phyloP scores from a whole-genome alignment of 2,888 invertebrate genomes.

The Lampropteryx suffumata region DNA sequence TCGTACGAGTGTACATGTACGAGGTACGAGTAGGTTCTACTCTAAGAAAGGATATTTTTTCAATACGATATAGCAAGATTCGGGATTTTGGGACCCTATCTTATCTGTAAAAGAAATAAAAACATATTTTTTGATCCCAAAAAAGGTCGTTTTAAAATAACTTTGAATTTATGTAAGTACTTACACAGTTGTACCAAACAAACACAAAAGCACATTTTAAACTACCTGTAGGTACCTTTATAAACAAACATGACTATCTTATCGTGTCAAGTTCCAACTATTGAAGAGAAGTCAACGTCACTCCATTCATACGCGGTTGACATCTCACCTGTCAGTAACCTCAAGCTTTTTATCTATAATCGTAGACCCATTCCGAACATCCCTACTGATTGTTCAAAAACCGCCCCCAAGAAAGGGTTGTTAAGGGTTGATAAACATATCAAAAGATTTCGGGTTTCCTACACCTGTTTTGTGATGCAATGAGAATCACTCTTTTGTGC shows the following conservation, averaged over 20 bases:
- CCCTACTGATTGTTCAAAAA: conserved; percentile 62
- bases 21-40: too few species aligned
- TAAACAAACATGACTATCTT: conserved; percentile 49
- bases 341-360: conserved; percentile 67
- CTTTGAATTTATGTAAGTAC: conserved; percentile 20
- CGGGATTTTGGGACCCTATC: too few species aligned
- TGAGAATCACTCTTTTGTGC: conserved; percentile 65
- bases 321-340: conserved; percentile 81
- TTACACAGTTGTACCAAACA: conserved; percentile 35
- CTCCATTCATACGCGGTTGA: conserved; percentile 50
- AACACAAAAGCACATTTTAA: conserved; percentile 44
- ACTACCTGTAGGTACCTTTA: conserved; percentile 46
- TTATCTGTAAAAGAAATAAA: too few species aligned
- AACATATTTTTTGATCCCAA: neutral
- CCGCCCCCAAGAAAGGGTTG: conserved; percentile 73
- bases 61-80: too few species aligned
- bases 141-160: neutral
- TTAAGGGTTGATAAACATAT: conserved; percentile 81
- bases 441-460: conserved; percentile 60
- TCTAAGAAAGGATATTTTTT: too few species aligned
- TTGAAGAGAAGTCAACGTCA: conserved; percentile 45
- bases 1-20: too few species aligned
- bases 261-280: conserved; percentile 63
- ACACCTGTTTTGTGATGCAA: conserved; percentile 76
- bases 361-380: conserved; percentile 63